Conservation (phyloP, 1,140 invertebrate species). For the Calosoma granatense region DNA sequence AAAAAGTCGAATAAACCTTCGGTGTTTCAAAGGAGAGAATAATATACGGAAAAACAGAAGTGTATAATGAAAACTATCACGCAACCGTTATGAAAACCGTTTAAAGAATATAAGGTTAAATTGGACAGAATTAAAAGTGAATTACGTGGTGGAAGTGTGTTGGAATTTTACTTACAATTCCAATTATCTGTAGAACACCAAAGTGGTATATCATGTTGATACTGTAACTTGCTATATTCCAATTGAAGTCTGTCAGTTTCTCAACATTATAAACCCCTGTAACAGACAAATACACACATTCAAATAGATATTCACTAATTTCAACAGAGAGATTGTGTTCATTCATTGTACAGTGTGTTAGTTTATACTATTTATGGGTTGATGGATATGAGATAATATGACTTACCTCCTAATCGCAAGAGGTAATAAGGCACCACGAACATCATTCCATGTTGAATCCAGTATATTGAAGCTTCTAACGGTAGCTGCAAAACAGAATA, state of each 20-base stretch:
- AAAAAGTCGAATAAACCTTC: too few species aligned
- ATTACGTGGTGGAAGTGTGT: too few species aligned
- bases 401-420: conserved; percentile 69
- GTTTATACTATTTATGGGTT: too few species aligned
- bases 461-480: conserved; percentile 84
- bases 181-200: conserved; percentile 67
- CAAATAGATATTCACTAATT: conserved; percentile 9
- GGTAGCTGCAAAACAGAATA: conserved; percentile 58
- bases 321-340: conserved; percentile 10
- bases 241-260: conserved; percentile 68
- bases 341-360: too few species aligned
- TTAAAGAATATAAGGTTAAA: too few species aligned
- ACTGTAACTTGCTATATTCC: conserved; percentile 72
- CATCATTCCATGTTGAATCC: conserved; percentile 88
- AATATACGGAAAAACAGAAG: too few species aligned
- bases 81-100: too few species aligned
- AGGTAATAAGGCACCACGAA: conserved; percentile 87
- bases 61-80: too few species aligned
- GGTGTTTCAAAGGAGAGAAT: too few species aligned
- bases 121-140: too few species aligned
- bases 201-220: conserved; percentile 83
- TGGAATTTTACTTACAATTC: conserved; percentile 77
- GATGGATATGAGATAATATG: too few species aligned
- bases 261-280: conserved; percentile 80
- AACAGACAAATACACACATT: conserved; percentile 25